Evolutionary conservation across 2,113 vertebrate genomes (phyloP).

Genomic region (Pan troglodytes): NHGRI_mPanTro3-v2.1_pri NC_072416.2:52006001-52006500

Average conservation of each 20-base stretch:
- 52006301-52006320: constrained; percentile 81
- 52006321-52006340: constrained; percentile 83
- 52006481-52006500: constrained; percentile 87
- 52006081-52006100: not conserved
- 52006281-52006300: constrained; percentile 76
- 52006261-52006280: constrained; percentile 68
- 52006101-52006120: not conserved
- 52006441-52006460: constrained; percentile 89
- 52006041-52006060: constrained; percentile 22
- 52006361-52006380: constrained; percentile 83
- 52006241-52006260: constrained; percentile 64
- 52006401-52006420: constrained; percentile 89
- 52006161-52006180: constrained; percentile 14
- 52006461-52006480: constrained; percentile 88
- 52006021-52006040: not conserved
- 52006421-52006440: constrained; percentile 87
- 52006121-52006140: not conserved
- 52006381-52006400: constrained; percentile 86
- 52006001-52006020: not conserved
- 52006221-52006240: constrained; percentile 41
- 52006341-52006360: constrained; percentile 82
- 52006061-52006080: not conserved
- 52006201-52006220: constrained; percentile 31
- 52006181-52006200: constrained; percentile 67
- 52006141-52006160: not conserved